Percentiles rank a stretch among this genome's conserved stretches.
phyloP scores from a whole-genome alignment of 2,888 invertebrate species.

The Tillus elongatus region DNA sequence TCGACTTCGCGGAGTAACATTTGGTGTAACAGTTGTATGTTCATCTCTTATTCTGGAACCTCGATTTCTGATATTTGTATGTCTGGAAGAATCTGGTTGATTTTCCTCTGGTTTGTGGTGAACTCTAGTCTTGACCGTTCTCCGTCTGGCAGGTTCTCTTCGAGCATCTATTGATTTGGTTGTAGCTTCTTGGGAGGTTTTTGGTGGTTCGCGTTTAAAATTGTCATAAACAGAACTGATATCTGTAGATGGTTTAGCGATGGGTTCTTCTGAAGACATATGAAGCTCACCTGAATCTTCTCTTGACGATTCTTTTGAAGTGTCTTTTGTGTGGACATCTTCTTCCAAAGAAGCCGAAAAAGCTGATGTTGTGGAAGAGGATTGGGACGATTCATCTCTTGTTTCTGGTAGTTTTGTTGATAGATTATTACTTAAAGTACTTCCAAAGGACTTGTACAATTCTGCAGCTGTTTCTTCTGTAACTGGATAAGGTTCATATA shows the following conservation, averaged over 20 bases:
- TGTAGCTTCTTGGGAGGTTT: constrained; percentile 10
- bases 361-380: too few relatives aligned
- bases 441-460: too few relatives aligned
- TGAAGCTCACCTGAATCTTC: constrained; percentile 11
- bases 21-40: too few relatives aligned
- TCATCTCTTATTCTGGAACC: neutral
- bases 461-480: too few relatives aligned
- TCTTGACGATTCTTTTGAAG: constrained; percentile 13
- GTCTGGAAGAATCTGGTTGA: constrained; percentile 1
- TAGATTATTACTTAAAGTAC: too few relatives aligned
- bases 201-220: constrained; percentile 8
- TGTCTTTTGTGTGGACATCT: constrained; percentile 11
- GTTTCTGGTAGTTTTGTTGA: too few relatives aligned
- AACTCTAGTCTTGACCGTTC: neutral
- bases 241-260: constrained; percentile 5
- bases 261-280: constrained; percentile 9
- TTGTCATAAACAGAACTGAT: constrained; percentile 5
- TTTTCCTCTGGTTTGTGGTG: neutral
- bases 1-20: too few relatives aligned
- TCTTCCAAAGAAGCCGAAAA: too few relatives aligned
- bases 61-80: constrained; percentile 7
- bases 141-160: constrained; percentile 7
- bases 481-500: too few relatives aligned
- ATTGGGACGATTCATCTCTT: too few relatives aligned
- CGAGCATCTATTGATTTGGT: constrained; percentile 16